Percentiles rank a stretch among this genome's conserved stretches.
Conservation (phyloP, 2,797 vertebrate genomes). For the Chrosomus eos region DNA sequence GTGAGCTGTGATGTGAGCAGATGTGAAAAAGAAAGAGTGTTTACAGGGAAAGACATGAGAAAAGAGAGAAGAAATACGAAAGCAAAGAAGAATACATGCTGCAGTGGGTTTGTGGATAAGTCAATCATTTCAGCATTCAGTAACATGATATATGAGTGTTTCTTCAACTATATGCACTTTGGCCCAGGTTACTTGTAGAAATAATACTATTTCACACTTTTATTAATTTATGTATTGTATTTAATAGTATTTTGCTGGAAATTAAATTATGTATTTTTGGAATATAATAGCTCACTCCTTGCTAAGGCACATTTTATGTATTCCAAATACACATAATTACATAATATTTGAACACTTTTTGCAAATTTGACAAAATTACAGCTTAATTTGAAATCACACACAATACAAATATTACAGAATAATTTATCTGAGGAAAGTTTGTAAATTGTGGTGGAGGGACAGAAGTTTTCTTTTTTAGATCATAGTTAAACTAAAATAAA, state of each 20-base stretch:
- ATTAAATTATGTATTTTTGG: background rate
- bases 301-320: background rate
- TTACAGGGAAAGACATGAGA: background rate
- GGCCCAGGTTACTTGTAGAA: background rate
- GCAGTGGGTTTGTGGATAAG: background rate
- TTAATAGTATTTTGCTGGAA: background rate
- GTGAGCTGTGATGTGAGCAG: too few relatives aligned
- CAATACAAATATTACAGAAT: background rate
- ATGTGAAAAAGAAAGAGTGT: slow-evolving; percentile 46
- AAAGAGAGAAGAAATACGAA: background rate
- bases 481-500: background rate
- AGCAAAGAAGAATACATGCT: slow-evolving; percentile 59
- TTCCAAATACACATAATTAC: background rate
- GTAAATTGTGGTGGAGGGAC: background rate
- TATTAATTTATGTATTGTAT: background rate
- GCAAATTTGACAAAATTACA: background rate
- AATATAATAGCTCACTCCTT: background rate
- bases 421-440: background rate
- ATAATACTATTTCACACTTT: background rate
- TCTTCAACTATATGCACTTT: background rate
- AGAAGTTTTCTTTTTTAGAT: background rate
- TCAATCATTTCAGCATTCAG: background rate
- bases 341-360: background rate
- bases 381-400: background rate
- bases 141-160: background rate